Base-by-base conservation (phyloP, 2,113 vertebrate species). In the Aramus guarauna region DNA sequence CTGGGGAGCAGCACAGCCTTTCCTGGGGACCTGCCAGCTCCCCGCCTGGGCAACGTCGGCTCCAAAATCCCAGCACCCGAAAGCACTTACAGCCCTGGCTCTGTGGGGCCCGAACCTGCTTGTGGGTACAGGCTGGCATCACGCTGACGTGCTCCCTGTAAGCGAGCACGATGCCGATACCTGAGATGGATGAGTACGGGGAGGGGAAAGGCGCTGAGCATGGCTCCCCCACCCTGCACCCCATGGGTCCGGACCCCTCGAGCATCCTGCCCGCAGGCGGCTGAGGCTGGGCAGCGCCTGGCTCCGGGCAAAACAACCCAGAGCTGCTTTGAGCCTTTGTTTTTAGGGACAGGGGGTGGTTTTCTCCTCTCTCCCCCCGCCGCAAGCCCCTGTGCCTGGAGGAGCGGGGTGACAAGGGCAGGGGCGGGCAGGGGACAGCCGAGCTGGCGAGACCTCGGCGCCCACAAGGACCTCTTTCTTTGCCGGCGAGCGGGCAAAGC, bases 101-200 rank as follows among this genome's bases (percentile, higher is more conserved):
- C 66, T 10, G 66, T 2, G 4, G 68, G 22, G 9, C 9, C 13
- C 10, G 24, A 21, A 20, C 34, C 48, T 8, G 12, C 30, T 9
- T 2, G 1, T 2, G 21, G 53, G 4, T 12, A 4, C 6, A 2
- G n/a, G 15, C 43, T 29, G 21, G 16, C 19, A 2, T 22, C 12
- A 1, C 20, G 0, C 71, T 2, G 20, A 4, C 11, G 0, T 1
- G 18, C 43, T 26, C 64, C 64, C 52, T 6, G 0, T 0, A 2
- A 48, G 58, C 0, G 3, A 23, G 11, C 19, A 14, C 17, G 3
- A 4, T 2, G 16, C 9, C 11, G 2, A 5, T 11, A 32, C 12
- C 18, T 0, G 47, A 37, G 41, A 6, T 3, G 41, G 55, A 23
- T 3, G 48, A 18, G 24, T 2, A 5, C 0, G 4, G 55, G 77